Base-by-base conservation (phyloP, 2,113 vertebrate genomes). In the Apus apus region DNA sequence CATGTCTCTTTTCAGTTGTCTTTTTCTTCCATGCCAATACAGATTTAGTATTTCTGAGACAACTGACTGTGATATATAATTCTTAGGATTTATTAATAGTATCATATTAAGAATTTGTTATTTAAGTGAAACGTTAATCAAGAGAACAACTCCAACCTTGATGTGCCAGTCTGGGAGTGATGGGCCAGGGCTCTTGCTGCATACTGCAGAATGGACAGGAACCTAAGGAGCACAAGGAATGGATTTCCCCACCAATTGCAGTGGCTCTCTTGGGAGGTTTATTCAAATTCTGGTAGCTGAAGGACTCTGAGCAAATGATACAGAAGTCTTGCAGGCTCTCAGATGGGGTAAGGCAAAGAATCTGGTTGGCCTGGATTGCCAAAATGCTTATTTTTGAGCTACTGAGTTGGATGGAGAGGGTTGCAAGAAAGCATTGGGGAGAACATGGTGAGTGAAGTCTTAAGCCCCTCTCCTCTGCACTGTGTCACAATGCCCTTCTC, bases 181-280 rank as follows among this genome's bases (percentile, higher is more conserved):
- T 2, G n/a, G 1, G 1, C 7, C 9, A 3, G 15, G 15, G 29
- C 21, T 77, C 32, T 38, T 0, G 0, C 19, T n/a, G 22, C 22
- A 65, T 48, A 5, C 29, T 3, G 5, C 30, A 6, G 67, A 36
- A 50, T 2, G 13, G 7, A 10, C 3, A 1, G 71, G 18, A 54
- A 21, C 13, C 6, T 0, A 2, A 45, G 65, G 5, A 62, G 30
- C 9, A 4, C 5, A 4, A 14, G 20, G 38, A 57, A 9, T 2
- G 4, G 19, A 17, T 40, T 64, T 15, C 26, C 17, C 5, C 27
- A 23, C 15, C 9, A 15, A 0, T 6, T 1, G 2, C 50, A 51
- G 34, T 1, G 19, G 6, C 40, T 65, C 3, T 46, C 2, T 3
- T 72, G 29, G 18, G 20, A 79, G 17, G 8, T 9, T 74, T 48